Percentiles rank a stretch among this genome's conserved stretches.
Evolutionary conservation across 1,140 invertebrate species (phyloP).

Genomic region (Drosophila suzukii): DNA sequence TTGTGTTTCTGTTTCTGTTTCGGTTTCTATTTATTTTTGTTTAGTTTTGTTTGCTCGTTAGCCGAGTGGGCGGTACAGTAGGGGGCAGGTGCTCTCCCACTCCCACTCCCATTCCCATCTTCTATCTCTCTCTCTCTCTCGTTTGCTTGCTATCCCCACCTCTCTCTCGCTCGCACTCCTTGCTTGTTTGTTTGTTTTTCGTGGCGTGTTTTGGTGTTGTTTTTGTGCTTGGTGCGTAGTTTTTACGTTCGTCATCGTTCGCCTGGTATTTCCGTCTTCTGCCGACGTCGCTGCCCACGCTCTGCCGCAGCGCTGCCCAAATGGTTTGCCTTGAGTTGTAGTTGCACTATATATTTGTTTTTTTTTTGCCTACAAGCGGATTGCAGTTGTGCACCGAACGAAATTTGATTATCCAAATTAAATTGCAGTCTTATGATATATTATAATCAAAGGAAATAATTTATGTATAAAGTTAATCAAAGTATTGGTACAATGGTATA

Average conservation of each 20-base stretch:
- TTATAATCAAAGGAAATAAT: no score
- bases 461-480: no score
- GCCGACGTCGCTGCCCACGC: constrained; percentile 42
- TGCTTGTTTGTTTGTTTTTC: constrained; percentile 81
- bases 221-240: constrained; percentile 74
- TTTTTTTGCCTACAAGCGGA: constrained; percentile 59
- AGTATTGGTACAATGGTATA: no score
- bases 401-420: not conserved
- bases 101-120: constrained; percentile 15
- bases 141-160: constrained; percentile 8
- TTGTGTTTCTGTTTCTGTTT: constrained; percentile 48
- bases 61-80: constrained; percentile 32
- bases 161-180: constrained; percentile 10
- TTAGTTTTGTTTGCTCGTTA: constrained; percentile 82
- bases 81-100: constrained; percentile 65
- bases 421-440: no score
- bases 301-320: constrained; percentile 25
- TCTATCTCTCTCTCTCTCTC: not conserved
- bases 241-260: constrained; percentile 81
- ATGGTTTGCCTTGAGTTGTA: constrained; percentile 70
- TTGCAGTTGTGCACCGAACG: constrained; percentile 53
- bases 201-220: constrained; percentile 79
- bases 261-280: constrained; percentile 81
- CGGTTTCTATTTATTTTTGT: constrained; percentile 72
- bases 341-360: constrained; percentile 63